Percentiles rank a stretch among this genome's conserved stretches.
These are phyloP conservation scores for Cerastoderma edule DNA, from an alignment of 2,888 invertebrate species.

Conservation along the genomic window DNA sequence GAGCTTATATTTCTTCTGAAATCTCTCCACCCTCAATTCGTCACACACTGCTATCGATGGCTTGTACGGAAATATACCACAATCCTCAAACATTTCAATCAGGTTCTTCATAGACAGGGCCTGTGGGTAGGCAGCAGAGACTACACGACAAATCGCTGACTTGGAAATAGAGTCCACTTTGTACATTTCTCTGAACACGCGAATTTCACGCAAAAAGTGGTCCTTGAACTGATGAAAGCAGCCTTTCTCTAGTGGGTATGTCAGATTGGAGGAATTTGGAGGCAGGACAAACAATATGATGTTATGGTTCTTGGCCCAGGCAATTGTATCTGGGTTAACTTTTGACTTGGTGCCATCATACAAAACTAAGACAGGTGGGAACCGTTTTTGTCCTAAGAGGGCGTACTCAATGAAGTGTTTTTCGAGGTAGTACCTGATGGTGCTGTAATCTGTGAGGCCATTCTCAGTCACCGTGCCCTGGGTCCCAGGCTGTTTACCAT, in stretches of 20 bases:
- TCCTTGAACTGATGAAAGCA: constrained; percentile 58
- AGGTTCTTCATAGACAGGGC: constrained; percentile 53
- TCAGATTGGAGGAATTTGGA: constrained; percentile 47
- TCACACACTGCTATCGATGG: constrained; percentile 54
- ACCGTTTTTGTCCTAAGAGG: constrained; percentile 43
- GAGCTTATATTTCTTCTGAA: constrained; percentile 39
- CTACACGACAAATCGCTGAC: constrained; percentile 54
- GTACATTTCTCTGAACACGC: constrained; percentile 55
- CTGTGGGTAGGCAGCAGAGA: constrained; percentile 54
- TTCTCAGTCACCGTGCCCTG: constrained; percentile 54
- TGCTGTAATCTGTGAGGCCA: constrained; percentile 56
- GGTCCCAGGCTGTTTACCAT: constrained; percentile 55
- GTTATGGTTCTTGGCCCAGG: constrained; percentile 63
- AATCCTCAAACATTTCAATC: constrained; percentile 58
- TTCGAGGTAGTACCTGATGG: constrained; percentile 59
- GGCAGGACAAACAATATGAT: constrained; percentile 65
- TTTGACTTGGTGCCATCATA: constrained; percentile 63
- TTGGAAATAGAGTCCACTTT: constrained; percentile 54
- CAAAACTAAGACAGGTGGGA: constrained; percentile 54
- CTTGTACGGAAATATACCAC: constrained; percentile 54
- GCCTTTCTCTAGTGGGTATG: constrained; percentile 56
- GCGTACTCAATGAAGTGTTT: constrained; percentile 62
- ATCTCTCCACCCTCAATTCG: constrained; percentile 47
- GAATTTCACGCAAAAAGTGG: constrained; percentile 46
- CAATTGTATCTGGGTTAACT: constrained; percentile 58